phyloP scores from a whole-genome alignment of 2,888 invertebrate species.

The Corythucha ciliata region DNA sequence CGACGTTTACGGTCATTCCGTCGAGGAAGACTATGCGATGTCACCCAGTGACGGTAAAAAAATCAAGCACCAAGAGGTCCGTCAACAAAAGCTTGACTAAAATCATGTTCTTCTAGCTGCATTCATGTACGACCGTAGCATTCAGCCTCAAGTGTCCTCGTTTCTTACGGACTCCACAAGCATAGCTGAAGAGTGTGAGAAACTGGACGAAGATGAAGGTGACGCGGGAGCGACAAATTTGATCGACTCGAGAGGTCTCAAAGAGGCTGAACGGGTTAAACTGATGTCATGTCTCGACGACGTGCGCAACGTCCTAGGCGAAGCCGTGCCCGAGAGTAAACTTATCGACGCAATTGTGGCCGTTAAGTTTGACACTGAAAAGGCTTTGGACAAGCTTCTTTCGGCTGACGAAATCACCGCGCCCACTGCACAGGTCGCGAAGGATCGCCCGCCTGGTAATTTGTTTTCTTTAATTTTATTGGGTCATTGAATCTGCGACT shows the following conservation, averaged over 20 bases:
- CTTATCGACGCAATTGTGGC: slow-evolving; percentile 46
- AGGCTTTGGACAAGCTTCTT: slow-evolving; percentile 15
- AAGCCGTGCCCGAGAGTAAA: slow-evolving; percentile 60
- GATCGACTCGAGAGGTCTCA: no score
- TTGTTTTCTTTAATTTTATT: no score
- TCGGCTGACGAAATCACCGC: no score
- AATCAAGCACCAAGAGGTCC: no score
- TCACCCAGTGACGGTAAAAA: slow-evolving; percentile 73
- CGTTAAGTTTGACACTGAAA: slow-evolving; percentile 11
- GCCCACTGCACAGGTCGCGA: no score
- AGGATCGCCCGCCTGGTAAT: no score
- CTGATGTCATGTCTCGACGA: slow-evolving; percentile 76
- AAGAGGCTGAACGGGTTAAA: slow-evolving; percentile 60
- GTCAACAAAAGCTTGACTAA: neutral
- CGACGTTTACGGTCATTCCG: slow-evolving; percentile 85
- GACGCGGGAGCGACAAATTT: slow-evolving; percentile 37
- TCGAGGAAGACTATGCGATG: slow-evolving; percentile 84
- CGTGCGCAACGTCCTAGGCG: slow-evolving; percentile 69
- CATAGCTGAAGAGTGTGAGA: slow-evolving; percentile 59
- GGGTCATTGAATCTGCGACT: no score
- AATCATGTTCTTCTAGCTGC: slow-evolving; percentile 28
- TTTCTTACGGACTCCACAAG: slow-evolving; percentile 56
- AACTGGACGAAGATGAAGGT: neutral
- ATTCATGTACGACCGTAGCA: slow-evolving; percentile 78
- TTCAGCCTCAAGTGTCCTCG: slow-evolving; percentile 52